These are phyloP conservation scores for Myotis planiceps DNA, from an alignment of 2,797 vertebrate species.

Conservation along the genomic window DNA sequence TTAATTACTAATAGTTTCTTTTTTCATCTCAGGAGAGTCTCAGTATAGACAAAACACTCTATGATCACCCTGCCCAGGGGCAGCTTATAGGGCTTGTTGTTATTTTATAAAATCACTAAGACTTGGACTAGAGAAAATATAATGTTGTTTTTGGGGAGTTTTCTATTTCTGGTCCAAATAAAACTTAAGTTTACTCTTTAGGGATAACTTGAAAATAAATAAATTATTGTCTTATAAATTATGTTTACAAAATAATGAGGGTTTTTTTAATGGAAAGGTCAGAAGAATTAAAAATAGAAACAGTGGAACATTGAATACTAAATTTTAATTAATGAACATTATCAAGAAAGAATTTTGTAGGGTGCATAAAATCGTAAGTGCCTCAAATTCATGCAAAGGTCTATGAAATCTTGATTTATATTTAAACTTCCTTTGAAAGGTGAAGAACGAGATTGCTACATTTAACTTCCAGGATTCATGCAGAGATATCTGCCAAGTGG, in stretches of 20 bases:
- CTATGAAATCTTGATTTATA: not conserved
- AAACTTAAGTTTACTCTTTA: not conserved
- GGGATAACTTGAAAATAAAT: not conserved
- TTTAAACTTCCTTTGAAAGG: not conserved
- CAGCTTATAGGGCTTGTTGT: not conserved
- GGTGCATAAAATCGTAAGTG: not conserved
- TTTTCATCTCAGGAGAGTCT: not conserved
- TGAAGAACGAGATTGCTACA: not conserved
- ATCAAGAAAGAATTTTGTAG: not conserved
- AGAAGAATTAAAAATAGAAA: not conserved
- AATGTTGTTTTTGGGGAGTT: not conserved
- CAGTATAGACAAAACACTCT: not conserved
- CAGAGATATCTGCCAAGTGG: not conserved
- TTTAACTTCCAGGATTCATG: not conserved
- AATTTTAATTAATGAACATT: conserved; percentile 5
- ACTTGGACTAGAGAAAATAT: not conserved
- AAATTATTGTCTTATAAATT: not conserved
- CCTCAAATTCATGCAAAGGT: not conserved
- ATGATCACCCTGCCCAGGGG: not conserved
- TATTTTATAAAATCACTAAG: not conserved
- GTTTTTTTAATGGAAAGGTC: not conserved
- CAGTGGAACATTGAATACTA: not conserved
- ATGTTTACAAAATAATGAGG: not conserved
- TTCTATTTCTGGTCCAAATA: not conserved
- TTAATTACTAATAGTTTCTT: not conserved